Percentiles rank a stretch among this genome's conserved stretches.
phyloP scores from a whole-genome alignment of 2,888 invertebrate genomes.

The Agriopis leucophaearia region DNA sequence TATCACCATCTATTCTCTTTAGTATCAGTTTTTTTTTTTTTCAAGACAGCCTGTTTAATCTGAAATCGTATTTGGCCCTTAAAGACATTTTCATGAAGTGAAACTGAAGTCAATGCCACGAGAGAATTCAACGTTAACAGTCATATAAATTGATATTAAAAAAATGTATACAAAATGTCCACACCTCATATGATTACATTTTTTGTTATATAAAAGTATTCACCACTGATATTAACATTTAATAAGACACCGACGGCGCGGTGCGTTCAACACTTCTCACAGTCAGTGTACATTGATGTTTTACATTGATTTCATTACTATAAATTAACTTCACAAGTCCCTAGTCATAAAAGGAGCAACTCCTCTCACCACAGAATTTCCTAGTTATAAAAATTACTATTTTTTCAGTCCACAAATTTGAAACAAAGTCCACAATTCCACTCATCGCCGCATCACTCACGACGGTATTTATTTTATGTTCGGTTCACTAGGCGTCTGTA shows the following conservation, averaged over 20 bases:
- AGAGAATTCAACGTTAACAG: constrained; percentile 78
- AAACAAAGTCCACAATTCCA: constrained; percentile 85
- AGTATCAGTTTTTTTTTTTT: not conserved
- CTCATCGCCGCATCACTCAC: constrained; percentile 65
- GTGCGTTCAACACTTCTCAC: constrained; percentile 70
- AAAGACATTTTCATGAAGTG: constrained; percentile 41
- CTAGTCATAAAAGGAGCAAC: constrained; percentile 77
- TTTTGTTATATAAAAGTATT: constrained; percentile 81
- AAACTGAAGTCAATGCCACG: constrained; percentile 77
- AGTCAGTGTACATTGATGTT: constrained; percentile 66
- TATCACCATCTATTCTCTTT: not conserved
- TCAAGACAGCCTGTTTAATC: not conserved
- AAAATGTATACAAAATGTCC: constrained; percentile 84
- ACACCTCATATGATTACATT: constrained; percentile 80
- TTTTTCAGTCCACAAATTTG: constrained; percentile 85
- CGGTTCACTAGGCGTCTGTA: constrained; percentile 84
- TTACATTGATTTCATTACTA: constrained; percentile 64
- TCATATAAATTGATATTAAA: constrained; percentile 74
- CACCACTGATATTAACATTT: constrained; percentile 70
- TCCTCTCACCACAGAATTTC: constrained; percentile 85
- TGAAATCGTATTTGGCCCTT: constrained; percentile 1
- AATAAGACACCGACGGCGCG: constrained; percentile 67
- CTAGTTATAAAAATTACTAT: constrained; percentile 85
- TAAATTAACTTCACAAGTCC: constrained; percentile 74
- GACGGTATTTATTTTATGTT: constrained; percentile 76